A percentile compares a stretch with the other conserved stretches of the same genome.
Evolutionary conservation across 2,888 invertebrate genomes (phyloP).

Genomic region (Eugnorisma glareosa): DNA sequence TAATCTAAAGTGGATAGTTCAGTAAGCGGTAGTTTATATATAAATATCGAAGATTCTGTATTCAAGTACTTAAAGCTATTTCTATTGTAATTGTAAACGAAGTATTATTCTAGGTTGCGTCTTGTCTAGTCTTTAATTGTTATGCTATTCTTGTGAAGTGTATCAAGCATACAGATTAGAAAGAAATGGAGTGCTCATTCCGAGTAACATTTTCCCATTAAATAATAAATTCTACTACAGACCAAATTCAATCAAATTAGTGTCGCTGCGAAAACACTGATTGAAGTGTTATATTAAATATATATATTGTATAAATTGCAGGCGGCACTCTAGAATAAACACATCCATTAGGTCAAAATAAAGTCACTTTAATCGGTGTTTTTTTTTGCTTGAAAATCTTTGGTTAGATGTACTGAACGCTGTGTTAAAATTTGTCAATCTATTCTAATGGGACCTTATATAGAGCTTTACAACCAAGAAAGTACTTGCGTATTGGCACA

Average conservation of each 20-base stretch:
- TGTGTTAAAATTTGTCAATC: no score
- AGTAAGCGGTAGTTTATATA: not conserved
- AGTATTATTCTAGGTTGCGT: conserved; percentile 55
- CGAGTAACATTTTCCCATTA: not conserved
- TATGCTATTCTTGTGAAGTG: conserved; percentile 38
- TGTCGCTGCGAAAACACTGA: no score
- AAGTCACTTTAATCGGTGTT: no score
- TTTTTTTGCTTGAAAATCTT: no score
- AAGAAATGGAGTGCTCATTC: conserved; percentile 33
- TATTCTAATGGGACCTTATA: no score
- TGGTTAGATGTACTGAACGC: no score
- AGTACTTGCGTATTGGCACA: not conserved
- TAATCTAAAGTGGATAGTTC: not conserved
- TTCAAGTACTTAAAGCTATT: conserved; percentile 31
- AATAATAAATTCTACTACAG: not conserved
- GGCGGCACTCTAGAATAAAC: no score
- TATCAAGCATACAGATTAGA: conserved; percentile 24
- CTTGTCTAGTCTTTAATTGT: conserved; percentile 44
- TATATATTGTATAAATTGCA: no score
- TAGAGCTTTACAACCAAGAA: not conserved
- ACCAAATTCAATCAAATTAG: not conserved
- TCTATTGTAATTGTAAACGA: conserved; percentile 33
- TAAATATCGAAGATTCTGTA: conserved; percentile 20
- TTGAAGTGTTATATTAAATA: no score
- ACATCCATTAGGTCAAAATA: no score